Base-by-base conservation (phyloP, 2,797 vertebrate genomes). In the Scolopax rusticola region DNA sequence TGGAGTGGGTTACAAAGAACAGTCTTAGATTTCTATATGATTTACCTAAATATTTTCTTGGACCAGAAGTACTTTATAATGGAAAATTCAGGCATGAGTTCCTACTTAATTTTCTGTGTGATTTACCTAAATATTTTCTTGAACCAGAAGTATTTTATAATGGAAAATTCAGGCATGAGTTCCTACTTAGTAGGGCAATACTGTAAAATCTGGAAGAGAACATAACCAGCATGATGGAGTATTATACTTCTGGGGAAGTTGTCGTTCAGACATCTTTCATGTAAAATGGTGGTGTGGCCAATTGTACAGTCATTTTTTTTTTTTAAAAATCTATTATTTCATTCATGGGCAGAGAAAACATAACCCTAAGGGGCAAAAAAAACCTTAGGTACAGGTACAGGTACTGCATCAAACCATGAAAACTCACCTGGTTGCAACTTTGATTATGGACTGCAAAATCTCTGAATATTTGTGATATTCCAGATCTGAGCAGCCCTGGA, bases 101-200 rank as follows among this genome's bases (percentile, higher is more conserved):
- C 41, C 28, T 83, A 4, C 36, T 86, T 51, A 40, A 36, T 67
- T 91, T 93, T 69, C 38, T 67, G 0, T 82, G 45, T 40, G 48
- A 61, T 84, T 64, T 91, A 12, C 18, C 36, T 56, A 54, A 95
- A 53, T 87, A 63, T 94, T 89, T 91, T 93, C 51, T 84, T 82
- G 25, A 27, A 45, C 38, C 5, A 60, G 45, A 90, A 79, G 2
- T 59, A 43, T 56, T 95, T 86, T 86, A 18, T 28, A 84, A 11
- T 61, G n/a, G 45, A 77, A 69, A 84, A 84, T 13, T 57, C 32
- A 27, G 41, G 41, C 56, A 68, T 36, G 18, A 65, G 59, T 87
- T 84, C 41, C 28, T 83, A 4, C 36, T 86, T 51, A 41, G 19
- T 3, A 69, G 24, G 15, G 25, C n/a, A 75, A 45, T 61, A 73